Evolutionary conservation across 1,140 invertebrate genomes (phyloP), one percentile per base, ranked within the genome.

Genomic region (Ditylenchus dipsaci): DNA sequence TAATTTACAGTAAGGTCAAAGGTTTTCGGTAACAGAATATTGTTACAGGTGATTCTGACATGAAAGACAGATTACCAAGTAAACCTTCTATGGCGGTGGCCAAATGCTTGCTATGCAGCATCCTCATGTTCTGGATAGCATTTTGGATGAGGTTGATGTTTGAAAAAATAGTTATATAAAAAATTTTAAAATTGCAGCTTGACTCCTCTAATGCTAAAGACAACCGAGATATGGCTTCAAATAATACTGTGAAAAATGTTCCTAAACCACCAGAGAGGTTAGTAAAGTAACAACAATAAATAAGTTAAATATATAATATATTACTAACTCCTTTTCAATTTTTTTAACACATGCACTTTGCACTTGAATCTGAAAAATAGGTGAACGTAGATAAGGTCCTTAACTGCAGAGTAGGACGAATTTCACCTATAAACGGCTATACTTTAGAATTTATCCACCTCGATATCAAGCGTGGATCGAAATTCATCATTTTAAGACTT

Each of bases 111-210:
- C 29, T 5, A 56, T 23, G 29, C 3, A 56, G 3, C 3, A 56
- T 23, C 3, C 21, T 13, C 21, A 23, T 56, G 29, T 56, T 23
- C 29, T 56, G 53, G 29, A 56, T 13, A 23, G 21, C 13, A 56
- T 56, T 61, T 61, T 61, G 26, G 19, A 43, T 13, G 29, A 43
- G 38, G 19, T 59, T 30, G 11, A 59, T 30, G 11, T 13, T 59
- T 26, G 11, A 11, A 11, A 11, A 59, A 13, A 59, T 13, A 13
- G 11, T 21, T 13, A 23, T 23, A 59, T 13, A 59, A 59, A 11
- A 30, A 59, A 26, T 59, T 71, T 26, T 45, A 73, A 17, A 69
- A 71, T 58, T 21, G 13, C 59, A 61, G n/a, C 19, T 30, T 5
- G 26, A 33, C 59, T 21, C 3, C 29, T 61, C 38, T n/a, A 30